Evolutionary conservation across 2,113 vertebrate genomes (phyloP), one percentile per base, ranked within the genome.

Genomic region (Piprites chloris): DNA sequence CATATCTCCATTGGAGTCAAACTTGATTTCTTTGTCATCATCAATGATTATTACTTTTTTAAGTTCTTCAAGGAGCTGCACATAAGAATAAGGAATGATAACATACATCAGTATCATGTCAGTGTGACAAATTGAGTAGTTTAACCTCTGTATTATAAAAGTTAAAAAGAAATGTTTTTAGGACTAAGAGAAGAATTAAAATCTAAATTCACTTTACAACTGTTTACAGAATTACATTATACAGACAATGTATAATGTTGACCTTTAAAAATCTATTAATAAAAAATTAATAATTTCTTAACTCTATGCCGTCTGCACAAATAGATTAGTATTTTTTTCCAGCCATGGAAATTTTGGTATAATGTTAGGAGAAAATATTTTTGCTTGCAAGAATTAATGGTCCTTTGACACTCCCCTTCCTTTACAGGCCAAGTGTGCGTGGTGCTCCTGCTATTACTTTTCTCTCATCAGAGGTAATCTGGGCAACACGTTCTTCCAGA

Each of bases 1-100:
- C 77, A 99, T 95, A 89, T 99, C 98, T 66, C 99, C 99, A 0
- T 83, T 96, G 18, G 89, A 62, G 92, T 99, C 98, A 93, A 99
- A 99, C 42, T 79, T 97, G 80, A 98, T 98, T 52, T 73, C 97
- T 50, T 96, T 95, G 6, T 58, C 96, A 59, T 87, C 61, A 8
- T 97, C 90, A 50, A 91, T 96, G 74, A 99, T 94, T 58, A 80
- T 84, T 55, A 98, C 69, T 33, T 83, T 97, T 97, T 97, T 96
- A 65, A 99, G 90, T 79, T 96, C 73, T 75, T 96, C 86, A 76
- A 99, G 96, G 47, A 99, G 96, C 98, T 99, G 86, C 95, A 87
- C 28, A 62, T 72, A 89, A 95, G 73, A 9, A 33, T 35, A 44
- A 77, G 50, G 82, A 91, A 52, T 5, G 23, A 78, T 82, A 20